These are phyloP conservation scores for Notoglanidium macrostoma DNA, from an alignment of 2,797 vertebrate genomes.

Conservation along the genomic window DNA sequence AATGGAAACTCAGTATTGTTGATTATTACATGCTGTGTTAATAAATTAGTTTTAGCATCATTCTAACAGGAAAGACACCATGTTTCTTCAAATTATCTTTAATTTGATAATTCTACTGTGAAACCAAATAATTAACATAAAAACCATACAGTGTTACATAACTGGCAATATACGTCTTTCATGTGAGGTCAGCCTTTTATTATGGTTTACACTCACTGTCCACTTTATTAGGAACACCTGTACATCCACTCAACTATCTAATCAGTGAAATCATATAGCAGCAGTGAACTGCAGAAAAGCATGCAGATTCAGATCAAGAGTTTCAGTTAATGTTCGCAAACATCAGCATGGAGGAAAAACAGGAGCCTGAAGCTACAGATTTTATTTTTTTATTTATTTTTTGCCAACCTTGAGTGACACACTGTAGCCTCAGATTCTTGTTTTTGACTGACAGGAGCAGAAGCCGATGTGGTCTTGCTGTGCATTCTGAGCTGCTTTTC, in stretches of 20 bases:
- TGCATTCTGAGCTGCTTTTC: neutral
- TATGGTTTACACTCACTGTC: neutral
- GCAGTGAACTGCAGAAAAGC: no score
- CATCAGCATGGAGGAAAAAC: no score
- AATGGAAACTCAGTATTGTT: neutral
- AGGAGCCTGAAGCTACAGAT: no score
- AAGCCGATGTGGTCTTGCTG: neutral
- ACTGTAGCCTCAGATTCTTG: neutral
- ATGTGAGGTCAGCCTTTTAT: neutral
- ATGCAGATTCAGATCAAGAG: neutral
- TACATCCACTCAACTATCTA: neutral
- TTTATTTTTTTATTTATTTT: neutral
- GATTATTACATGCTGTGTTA: conserved; percentile 2
- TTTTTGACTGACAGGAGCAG: neutral
- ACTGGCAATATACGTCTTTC: neutral
- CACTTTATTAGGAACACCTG: conserved; percentile 8
- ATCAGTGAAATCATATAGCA: neutral
- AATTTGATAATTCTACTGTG: neutral
- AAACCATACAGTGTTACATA: neutral
- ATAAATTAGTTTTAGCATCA: conserved; percentile 1
- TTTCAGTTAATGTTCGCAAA: neutral
- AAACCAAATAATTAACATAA: neutral
- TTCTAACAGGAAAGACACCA: neutral
- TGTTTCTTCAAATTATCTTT: neutral
- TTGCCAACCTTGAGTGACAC: neutral